phyloP scores from a whole-genome alignment of 1,140 invertebrate genomes.

The Vanessa atalanta region DNA sequence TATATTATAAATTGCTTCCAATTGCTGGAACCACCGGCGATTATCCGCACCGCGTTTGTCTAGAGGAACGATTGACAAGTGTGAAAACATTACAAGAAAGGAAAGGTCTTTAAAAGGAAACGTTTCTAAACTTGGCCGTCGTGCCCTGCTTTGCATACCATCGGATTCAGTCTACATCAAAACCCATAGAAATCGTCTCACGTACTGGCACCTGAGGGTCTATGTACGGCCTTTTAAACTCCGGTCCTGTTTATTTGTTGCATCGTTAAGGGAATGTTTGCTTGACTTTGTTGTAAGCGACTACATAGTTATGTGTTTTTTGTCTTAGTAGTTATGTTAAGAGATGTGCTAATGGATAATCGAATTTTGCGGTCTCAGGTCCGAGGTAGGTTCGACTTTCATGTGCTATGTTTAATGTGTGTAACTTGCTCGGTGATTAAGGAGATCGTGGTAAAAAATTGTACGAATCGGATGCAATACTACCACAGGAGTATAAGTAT shows the following conservation, averaged over 20 bases:
- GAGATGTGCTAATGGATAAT: no score
- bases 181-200: constrained; percentile 60
- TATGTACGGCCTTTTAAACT: constrained; percentile 31
- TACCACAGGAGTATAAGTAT: no score
- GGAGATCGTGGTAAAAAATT: no score
- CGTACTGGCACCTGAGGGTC: constrained; percentile 43
- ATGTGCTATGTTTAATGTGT: no score
- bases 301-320: background rate
- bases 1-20: background rate
- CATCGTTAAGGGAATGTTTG: background rate
- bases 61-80: constrained; percentile 35
- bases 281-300: background rate
- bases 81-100: constrained; percentile 37
- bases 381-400: no score
- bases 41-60: constrained; percentile 16
- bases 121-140: constrained; percentile 52
- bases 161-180: constrained; percentile 52
- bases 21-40: constrained; percentile 11
- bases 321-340: no score
- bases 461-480: no score
- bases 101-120: constrained; percentile 49
- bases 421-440: no score
- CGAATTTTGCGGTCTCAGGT: no score
- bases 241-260: constrained; percentile 3
- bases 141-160: constrained; percentile 56